Evolutionary conservation across 2,113 vertebrate species (phyloP).

Genomic region (Enhydra lutris): DNA sequence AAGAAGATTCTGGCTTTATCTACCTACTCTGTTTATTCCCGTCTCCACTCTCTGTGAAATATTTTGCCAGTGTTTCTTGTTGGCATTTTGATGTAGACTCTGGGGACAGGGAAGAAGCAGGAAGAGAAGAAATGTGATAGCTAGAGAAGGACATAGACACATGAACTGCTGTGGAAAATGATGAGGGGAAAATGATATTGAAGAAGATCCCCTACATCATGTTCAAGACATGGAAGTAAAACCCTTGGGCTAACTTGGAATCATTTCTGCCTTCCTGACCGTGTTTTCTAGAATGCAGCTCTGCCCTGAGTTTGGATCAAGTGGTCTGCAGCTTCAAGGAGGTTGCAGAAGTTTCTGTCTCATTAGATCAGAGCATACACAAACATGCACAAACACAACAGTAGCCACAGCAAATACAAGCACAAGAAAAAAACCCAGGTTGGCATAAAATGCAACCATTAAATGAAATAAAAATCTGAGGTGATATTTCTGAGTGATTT

Average conservation of each 20-base stretch:
- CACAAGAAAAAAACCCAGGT: neutral
- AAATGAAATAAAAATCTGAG: neutral
- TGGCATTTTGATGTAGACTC: neutral
- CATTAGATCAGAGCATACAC: neutral
- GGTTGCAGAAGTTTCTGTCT: neutral
- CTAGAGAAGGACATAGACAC: no score
- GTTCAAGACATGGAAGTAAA: neutral
- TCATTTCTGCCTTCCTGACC: neutral
- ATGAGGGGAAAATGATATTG: neutral
- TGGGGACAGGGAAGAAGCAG: neutral
- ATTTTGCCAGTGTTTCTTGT: neutral
- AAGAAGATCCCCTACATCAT: neutral
- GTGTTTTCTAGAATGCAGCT: neutral
- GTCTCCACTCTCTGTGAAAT: neutral
- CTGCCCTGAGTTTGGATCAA: neutral
- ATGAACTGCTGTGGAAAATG: neutral
- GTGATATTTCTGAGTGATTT: neutral
- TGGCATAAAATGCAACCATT: neutral
- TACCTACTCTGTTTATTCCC: neutral
- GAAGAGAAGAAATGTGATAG: neutral
- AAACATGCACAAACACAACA: neutral
- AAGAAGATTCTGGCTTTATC: neutral
- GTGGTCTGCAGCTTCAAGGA: neutral
- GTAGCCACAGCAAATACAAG: neutral
- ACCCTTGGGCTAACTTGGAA: neutral